A percentile compares a stretch with the other conserved stretches of the same genome.
phyloP scores from a whole-genome alignment of 2,888 invertebrate species.

The Cosmia trapezina region DNA sequence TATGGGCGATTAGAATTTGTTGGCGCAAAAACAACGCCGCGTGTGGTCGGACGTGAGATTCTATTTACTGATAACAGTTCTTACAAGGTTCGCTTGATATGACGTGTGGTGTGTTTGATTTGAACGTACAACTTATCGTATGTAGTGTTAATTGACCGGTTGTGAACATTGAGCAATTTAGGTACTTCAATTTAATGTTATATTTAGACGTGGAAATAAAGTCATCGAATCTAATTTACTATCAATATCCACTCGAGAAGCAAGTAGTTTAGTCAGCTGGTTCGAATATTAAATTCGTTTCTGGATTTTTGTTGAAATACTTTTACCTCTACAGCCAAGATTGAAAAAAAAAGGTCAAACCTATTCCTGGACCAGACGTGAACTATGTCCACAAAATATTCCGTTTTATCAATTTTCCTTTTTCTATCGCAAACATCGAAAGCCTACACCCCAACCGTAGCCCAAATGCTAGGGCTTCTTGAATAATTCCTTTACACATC shows the following conservation, averaged over 20 bases:
- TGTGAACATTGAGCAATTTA: conserved; percentile 59
- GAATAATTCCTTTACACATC: conserved; percentile 79
- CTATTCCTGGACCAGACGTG: background rate
- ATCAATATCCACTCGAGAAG: background rate
- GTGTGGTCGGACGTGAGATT: conserved; percentile 78
- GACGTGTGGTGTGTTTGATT: conserved; percentile 71
- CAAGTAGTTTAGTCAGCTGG: background rate
- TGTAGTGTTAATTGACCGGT: conserved; percentile 64
- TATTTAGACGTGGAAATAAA: conserved; percentile 27
- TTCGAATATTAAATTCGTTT: background rate
- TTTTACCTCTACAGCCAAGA: conserved; percentile 5
- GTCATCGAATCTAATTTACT: conserved; percentile 37
- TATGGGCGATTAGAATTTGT: conserved; percentile 73
- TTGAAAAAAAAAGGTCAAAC: background rate
- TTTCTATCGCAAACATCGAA: conserved; percentile 46
- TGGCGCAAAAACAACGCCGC: conserved; percentile 77
- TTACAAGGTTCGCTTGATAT: conserved; percentile 71
- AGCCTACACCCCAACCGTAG: conserved; percentile 33
- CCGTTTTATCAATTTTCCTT: conserved; percentile 32
- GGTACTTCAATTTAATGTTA: conserved; percentile 46
- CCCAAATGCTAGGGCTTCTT: conserved; percentile 68
- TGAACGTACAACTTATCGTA: conserved; percentile 68
- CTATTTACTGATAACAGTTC: conserved; percentile 70
- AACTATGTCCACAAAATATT: conserved; percentile 27
- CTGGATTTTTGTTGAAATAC: background rate